A percentile compares a stretch with the other conserved stretches of the same genome.
Evolutionary conservation across 2,888 invertebrate genomes (phyloP).

Genomic region (Trissolcus japonicus): DNA sequence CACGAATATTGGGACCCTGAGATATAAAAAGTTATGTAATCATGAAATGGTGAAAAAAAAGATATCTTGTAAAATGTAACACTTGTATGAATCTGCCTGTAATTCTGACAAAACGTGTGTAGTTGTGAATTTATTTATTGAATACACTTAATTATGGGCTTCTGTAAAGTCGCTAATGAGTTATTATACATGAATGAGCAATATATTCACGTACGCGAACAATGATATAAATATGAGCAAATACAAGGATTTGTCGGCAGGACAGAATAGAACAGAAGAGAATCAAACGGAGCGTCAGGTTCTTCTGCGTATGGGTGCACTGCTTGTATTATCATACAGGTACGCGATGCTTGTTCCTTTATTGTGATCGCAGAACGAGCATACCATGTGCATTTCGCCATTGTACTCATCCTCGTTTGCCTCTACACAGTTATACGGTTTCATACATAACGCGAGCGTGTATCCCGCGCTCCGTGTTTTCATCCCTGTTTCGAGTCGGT

Average conservation of each 20-base stretch:
- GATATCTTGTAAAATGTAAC: no score
- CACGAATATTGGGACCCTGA: no score
- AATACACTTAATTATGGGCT: no score
- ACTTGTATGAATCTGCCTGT: no score
- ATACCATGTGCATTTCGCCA: slow-evolving; percentile 62
- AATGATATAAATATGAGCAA: slow-evolving; percentile 51
- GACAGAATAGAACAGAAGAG: slow-evolving; percentile 55
- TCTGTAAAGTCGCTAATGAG: no score
- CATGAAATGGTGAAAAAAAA: no score
- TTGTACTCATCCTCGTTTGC: slow-evolving; percentile 63
- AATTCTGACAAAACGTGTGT: no score
- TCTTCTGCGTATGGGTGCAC: slow-evolving; percentile 47
- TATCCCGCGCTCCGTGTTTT: slow-evolving; percentile 42
- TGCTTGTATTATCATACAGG: slow-evolving; percentile 62
- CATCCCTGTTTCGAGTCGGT: slow-evolving; percentile 44
- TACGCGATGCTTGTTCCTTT: slow-evolving; percentile 59
- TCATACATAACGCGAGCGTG: slow-evolving; percentile 34
- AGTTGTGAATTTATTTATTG: no score
- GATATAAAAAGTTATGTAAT: no score
- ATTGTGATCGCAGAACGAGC: slow-evolving; percentile 61
- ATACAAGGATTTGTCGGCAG: slow-evolving; percentile 46
- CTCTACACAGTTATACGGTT: slow-evolving; percentile 38
- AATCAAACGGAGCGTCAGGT: slow-evolving; percentile 56
- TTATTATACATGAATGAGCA: no score
- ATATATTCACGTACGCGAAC: slow-evolving; percentile 5